Percentiles rank a stretch among this genome's conserved stretches.
Conservation (phyloP, 2,797 vertebrate species). For the Caiman crocodilus region DNA sequence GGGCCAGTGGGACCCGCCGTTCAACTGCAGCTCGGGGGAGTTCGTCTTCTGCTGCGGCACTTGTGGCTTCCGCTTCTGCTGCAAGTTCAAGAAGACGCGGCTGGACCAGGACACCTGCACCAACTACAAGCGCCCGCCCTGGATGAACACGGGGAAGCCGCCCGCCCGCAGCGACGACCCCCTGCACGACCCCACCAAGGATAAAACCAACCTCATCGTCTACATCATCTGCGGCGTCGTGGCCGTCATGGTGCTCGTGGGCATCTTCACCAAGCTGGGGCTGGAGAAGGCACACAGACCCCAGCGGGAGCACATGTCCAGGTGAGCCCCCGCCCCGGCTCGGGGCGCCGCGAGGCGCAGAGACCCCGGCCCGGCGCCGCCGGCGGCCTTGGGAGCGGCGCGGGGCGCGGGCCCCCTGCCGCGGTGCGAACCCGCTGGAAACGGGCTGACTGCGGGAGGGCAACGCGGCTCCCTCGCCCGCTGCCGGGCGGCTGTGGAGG, state of each 20-base stretch:
- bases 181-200: slow-evolving; percentile 92
- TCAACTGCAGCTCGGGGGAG: slow-evolving; percentile 93
- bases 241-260: slow-evolving; percentile 97
- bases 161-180: slow-evolving; percentile 92
- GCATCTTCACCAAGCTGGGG: slow-evolving; percentile 98
- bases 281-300: slow-evolving; percentile 97
- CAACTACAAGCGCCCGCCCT: slow-evolving; percentile 94
- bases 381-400: too few relatives aligned
- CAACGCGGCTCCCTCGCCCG: neutral
- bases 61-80: slow-evolving; percentile 99
- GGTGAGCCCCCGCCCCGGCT: slow-evolving; percentile 79
- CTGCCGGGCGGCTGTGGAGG: neutral
- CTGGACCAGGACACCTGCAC: slow-evolving; percentile 96
- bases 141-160: slow-evolving; percentile 93
- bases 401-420: too few relatives aligned
- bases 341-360: too few relatives aligned
- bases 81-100: slow-evolving; percentile 92
- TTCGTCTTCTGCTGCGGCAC: slow-evolving; percentile 99
- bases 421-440: too few relatives aligned
- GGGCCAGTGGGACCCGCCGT: slow-evolving; percentile 98
- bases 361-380: too few relatives aligned
- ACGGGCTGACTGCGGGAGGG: too few relatives aligned
- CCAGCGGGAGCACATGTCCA: slow-evolving; percentile 97
- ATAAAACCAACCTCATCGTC: slow-evolving; percentile 98
- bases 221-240: slow-evolving; percentile 99